Conservation (phyloP, 2,113 vertebrate species). For the Tragelaphus strepsiceros region DNA sequence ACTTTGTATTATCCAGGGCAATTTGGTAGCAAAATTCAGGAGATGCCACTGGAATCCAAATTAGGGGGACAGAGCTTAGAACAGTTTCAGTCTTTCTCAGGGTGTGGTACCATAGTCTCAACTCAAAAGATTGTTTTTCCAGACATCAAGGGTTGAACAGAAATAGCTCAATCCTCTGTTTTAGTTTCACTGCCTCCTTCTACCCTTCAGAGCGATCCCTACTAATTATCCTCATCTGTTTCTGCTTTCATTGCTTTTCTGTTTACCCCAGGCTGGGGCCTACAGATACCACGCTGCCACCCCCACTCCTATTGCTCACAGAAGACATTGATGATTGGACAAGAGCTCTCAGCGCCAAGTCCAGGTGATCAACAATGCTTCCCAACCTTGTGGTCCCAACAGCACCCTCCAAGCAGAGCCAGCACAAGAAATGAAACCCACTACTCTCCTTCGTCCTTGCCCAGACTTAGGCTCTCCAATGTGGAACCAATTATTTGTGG, state of each 20-base stretch:
- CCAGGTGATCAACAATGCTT: background rate
- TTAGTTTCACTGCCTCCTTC: conserved; percentile 53
- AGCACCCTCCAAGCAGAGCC: background rate
- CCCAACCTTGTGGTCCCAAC: background rate
- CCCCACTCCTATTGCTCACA: background rate
- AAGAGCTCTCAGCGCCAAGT: background rate
- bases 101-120: conserved; percentile 59
- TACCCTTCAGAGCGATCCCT: conserved; percentile 46
- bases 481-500: background rate
- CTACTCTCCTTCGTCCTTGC: background rate
- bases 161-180: conserved; percentile 68
- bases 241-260: conserved; percentile 70
- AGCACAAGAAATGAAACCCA: background rate
- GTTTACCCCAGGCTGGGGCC: conserved; percentile 55
- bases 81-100: background rate
- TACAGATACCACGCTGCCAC: background rate
- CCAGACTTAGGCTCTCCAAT: background rate
- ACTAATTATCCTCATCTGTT: conserved; percentile 76
- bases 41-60: background rate
- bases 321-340: background rate
- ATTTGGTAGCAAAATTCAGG: background rate
- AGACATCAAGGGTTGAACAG: conserved; percentile 68
- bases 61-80: background rate
- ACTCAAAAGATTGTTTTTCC: conserved; percentile 62
- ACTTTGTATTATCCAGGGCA: background rate